Evolutionary conservation across 92 coral and sea anemone genomes (phyloP), one percentile per base, ranked within the genome.

Genomic region (Metridium senile): DNA sequence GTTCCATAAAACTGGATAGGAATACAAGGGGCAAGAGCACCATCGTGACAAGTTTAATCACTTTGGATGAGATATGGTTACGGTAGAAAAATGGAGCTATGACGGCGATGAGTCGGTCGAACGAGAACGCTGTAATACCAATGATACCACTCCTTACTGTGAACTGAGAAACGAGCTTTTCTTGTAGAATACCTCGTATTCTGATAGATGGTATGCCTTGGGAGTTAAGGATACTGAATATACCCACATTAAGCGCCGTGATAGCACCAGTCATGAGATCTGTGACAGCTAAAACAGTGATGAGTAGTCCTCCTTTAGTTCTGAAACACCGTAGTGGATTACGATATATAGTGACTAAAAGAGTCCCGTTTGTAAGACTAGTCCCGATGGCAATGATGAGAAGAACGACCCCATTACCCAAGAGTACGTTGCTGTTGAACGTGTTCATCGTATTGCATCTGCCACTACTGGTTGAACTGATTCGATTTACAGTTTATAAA

Each of bases 201-300:
- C 9, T 30, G 10, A 66, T 45, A 29, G 74, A 67, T 26, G 65
- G 65, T 26, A 54, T 45, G 16, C 82, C 82, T 26, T 45, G 63
- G 35, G 34, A 43, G 46, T 63, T 66, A 8, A 66, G 72, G 9
- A 87, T 66, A 32, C 74, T 82, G 10, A 74, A 76, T 31, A 87
- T 68, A 13, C 91, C 91, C 1, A 82, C 87, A 32, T 87, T 77
- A 1, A 72, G 58, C n/a, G 87, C 84, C 3, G 92, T 88, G 7
- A 88, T 64, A 11, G 74, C 72, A 22, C 92, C 92, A 1, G 92
- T 84, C 18, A 88, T 74, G 46, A 88, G 72, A 52, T 88, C 89
- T 0, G 89, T 76, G 1, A 80, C 72, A 2, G 77, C 82, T 73
- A 88, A 54, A 6, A 81, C 75, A 43, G 65, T 66, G 54, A 88